These are phyloP conservation scores for Anagrus nilaparvatae DNA, from an alignment of 1,140 invertebrate species.

Conservation along the genomic window DNA sequence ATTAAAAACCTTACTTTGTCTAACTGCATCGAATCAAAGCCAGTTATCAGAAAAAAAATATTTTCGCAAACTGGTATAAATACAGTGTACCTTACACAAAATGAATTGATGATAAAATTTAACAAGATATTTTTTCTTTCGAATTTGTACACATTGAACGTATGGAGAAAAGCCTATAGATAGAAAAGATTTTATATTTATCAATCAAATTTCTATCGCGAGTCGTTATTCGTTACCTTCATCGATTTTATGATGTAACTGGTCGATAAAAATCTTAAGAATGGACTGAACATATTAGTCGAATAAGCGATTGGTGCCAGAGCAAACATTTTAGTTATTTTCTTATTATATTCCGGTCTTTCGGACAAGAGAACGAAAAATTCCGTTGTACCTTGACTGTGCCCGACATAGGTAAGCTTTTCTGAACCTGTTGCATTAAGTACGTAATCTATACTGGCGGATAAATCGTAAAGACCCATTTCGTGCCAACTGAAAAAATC, in stretches of 20 bases:
- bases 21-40: slow-evolving; percentile 3
- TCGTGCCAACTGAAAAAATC: slow-evolving; percentile 39
- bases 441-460: slow-evolving; percentile 25
- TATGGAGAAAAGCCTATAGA: background rate
- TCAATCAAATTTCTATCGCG: too few relatives aligned
- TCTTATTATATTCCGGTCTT: slow-evolving; percentile 45
- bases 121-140: background rate
- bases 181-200: too few relatives aligned
- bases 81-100: background rate
- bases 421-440: slow-evolving; percentile 39
- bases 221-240: too few relatives aligned
- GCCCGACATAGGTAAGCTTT: slow-evolving; percentile 47
- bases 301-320: slow-evolving; percentile 46
- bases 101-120: background rate
- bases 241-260: too few relatives aligned
- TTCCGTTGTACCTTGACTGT: slow-evolving; percentile 57
- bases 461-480: slow-evolving; percentile 20
- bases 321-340: slow-evolving; percentile 39
- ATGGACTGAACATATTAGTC: slow-evolving; percentile 10
- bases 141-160: slow-evolving; percentile 10
- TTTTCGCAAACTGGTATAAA: slow-evolving; percentile 17
- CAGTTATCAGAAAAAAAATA: background rate
- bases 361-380: slow-evolving; percentile 40
- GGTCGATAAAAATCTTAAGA: slow-evolving; percentile 8
- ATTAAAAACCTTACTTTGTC: slow-evolving; percentile 9